Evolutionary conservation across 2,888 invertebrate species (phyloP), one percentile per base, ranked within the genome.

Genomic region (Augiades crinisus): DNA sequence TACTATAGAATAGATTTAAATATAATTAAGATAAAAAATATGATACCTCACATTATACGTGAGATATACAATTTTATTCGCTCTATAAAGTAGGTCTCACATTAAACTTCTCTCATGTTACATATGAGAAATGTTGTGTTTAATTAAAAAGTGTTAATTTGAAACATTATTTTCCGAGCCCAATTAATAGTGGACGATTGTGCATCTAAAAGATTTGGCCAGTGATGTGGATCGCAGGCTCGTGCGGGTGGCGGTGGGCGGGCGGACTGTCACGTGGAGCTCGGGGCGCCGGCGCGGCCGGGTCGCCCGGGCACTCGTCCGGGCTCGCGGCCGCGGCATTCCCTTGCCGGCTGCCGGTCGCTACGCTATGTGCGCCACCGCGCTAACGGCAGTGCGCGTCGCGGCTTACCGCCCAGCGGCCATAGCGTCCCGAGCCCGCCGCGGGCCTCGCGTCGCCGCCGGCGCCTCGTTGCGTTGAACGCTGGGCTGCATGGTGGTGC

Each of bases 271-370:
- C 69, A 68, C 70, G 70, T 65, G 72, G 73, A 75, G 75, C 77
- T 72, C 67, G 75, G 69, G 64, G 67, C 70, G 72, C 78, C 78
- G 81, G 79, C 81, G 83, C 85, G 85, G 83, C 88, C 83, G 85
- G 85, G 78, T 78, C 82, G 78, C 83, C 82, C 70, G 80, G 81
- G 78, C 81, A 65, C 65, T 68, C 71, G 69, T 71, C 76, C 71
- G 75, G 75, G 78, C 78, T 56, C 58, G 58, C 65, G 74, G 73
- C 75, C 81, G 78, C 84, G 83, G 84, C 85, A 81, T 81, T 82
- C 72, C 76, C 77, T 75, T 68, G 81, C 79, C 78, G 81, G 78
- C 80, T 65, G 78, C 75, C 78, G 75, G 72, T 71, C 75, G 72
- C 70, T 63, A 63, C 78, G 80, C 81, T 67, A 83, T 81, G 80